Evolutionary conservation across 2,888 invertebrate species (phyloP), one percentile per base, ranked within the genome.

Genomic region (Dexiosoma caninum): DNA sequence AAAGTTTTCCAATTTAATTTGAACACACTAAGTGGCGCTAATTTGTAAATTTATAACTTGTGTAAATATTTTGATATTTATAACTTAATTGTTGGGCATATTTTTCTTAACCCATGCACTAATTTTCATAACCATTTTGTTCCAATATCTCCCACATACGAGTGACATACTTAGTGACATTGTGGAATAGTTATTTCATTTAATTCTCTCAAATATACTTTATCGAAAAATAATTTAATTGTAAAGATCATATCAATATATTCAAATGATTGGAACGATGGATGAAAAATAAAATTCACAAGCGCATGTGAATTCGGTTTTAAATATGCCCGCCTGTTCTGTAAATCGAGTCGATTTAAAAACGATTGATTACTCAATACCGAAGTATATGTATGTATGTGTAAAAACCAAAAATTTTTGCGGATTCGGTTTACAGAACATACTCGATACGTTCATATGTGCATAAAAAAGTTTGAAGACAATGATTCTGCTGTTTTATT

Each of bases 1-100:
- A 69, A 46, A 42, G 30, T 67, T 69, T 40, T 46, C 35, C 46
- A 72, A 81, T 74, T 82, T 37, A 66, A 75, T 75, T 78, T 71
- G n/a, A 71, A 53, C n/a, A 23, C 27, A 42, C 70, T 75, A 82
- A 82, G 30, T 78, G 66, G n/a, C 37, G 55, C 78, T 75, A 78
- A 78, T 71, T 70, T 66, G 51, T 64, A 23, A 64, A 57, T 32
- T 59, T 49, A 60, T 62, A 16, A 69, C 10, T 75, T 75, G 59
- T 53, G 57, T 27, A 66, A 79, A 75, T 75, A 70, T 74, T 69
- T 69, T 62, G 10, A 74, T 60, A 40, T 62, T 42, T 60, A 74
- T 55, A 59, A 59, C 37, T 49, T 21, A 59, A 67, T 59, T 59
- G 49, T 67, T 30, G 10, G 37, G 21, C 4, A n/a, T 14, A 10